Base-by-base conservation (phyloP, 2,888 invertebrate species). In the Aricia artaxerxes region DNA sequence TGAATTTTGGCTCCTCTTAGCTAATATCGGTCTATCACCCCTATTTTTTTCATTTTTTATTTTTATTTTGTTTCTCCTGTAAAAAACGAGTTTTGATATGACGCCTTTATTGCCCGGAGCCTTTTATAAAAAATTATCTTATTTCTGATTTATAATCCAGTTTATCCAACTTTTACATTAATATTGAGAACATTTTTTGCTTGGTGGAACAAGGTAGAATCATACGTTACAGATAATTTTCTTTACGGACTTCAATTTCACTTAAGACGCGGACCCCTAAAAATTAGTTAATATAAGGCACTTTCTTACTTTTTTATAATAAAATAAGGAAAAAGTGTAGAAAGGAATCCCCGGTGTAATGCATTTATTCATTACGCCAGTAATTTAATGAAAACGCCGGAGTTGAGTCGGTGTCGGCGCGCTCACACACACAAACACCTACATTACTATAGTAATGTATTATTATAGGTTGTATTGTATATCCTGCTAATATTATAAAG, bases 311-410 rank as follows among this genome's bases (percentile, higher is more conserved):
- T 87, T 87, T 69, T 90, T 87, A 91, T 90, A 89, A 91, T 88
- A 89, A 90, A 91, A 88, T 86, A 87, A 86, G 86, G 85, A 85
- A 88, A 89, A 90, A 88, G 86, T 87, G 86, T 86, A 87, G 86
- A 87, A 86, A 88, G 84, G 84, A 87, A 89, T 91, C 89, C 89
- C 90, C 83, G 77, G 88, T 89, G 91, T 90, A 90, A 90, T 91
- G 91, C 90, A 90, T 92, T 92, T 91, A 92, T 91, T 91, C 90
- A 90, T 91, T 90, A 91, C 84, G 87, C 87, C 89, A 89, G 89
- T 88, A 91, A 91, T 90, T 91, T 90, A 90, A 90, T 90, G 86
- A 89, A 89, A 88, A 86, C 83, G 83, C 78, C 40, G 78, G 80
- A 78, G 73, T 82, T 73, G 73, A 80, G 78, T 80, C 69, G 40